Evolutionary conservation across 2,113 vertebrate species (phyloP).

Genomic region (Dicerorhinus sumatrensis): DNA sequence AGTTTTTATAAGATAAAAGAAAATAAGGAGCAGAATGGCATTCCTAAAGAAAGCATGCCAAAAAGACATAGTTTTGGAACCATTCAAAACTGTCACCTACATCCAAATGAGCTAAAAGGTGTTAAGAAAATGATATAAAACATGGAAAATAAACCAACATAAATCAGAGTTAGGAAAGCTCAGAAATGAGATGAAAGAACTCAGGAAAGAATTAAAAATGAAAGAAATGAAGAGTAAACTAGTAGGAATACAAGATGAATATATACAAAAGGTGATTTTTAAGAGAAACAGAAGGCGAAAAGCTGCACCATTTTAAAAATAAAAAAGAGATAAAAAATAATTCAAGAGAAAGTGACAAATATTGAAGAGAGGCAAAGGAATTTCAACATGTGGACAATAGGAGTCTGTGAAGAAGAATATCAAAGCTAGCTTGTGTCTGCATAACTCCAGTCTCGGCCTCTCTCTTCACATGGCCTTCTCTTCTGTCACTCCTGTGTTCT

Average conservation of each 20-base stretch:
- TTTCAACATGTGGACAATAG: background rate
- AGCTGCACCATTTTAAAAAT: background rate
- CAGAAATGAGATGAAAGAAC: background rate
- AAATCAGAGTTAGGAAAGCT: background rate
- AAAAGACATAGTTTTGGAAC: background rate
- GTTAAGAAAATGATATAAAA: background rate
- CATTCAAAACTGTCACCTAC: too few relatives aligned
- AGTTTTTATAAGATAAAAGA: background rate
- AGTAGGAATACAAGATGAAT: background rate
- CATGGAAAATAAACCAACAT: too few relatives aligned
- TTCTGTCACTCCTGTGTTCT: background rate
- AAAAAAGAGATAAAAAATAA: background rate
- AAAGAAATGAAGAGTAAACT: background rate
- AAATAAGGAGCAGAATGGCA: background rate
- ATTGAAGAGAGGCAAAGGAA: background rate
- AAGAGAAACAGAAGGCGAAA: background rate
- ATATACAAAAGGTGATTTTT: background rate
- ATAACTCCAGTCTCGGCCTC: background rate
- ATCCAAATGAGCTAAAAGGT: background rate
- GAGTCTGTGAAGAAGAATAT: background rate
- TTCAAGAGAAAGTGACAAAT: constrained; percentile 11
- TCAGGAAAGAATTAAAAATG: background rate
- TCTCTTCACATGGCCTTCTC: background rate
- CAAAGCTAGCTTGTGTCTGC: background rate
- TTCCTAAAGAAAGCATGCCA: background rate